Evolutionary conservation across 2,113 vertebrate species (phyloP).

Genomic region (Corvus cornix): DNA sequence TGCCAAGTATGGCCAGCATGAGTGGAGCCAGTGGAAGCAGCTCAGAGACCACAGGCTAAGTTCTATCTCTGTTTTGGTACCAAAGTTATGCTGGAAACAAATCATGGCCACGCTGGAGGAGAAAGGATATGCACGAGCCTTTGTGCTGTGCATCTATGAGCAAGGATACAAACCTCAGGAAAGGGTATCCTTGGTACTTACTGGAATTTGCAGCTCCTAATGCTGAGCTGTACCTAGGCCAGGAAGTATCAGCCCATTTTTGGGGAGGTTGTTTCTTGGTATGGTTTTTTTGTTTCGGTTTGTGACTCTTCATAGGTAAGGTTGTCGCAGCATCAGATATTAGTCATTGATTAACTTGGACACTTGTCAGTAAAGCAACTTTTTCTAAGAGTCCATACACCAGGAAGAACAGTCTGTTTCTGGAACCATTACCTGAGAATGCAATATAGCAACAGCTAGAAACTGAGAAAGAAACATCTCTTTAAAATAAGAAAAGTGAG

Average conservation of each 20-base stretch:
- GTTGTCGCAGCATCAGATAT: neutral
- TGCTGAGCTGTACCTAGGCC: rapidly evolving
- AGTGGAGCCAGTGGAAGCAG: rapidly evolving
- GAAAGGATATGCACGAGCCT: rapidly evolving
- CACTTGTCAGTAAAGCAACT: neutral
- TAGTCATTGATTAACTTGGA: neutral
- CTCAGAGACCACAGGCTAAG: neutral
- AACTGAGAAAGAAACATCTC: neutral
- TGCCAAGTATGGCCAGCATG: neutral
- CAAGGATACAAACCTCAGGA: neutral
- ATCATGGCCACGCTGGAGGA: rapidly evolving
- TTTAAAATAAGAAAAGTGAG: neutral
- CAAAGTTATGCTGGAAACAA: neutral
- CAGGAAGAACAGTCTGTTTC: neutral
- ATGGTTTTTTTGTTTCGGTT: neutral
- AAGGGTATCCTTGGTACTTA: neutral
- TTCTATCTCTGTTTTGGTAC: neutral
- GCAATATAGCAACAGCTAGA: neutral
- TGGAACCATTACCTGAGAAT: neutral
- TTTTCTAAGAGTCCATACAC: neutral
- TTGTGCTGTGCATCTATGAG: neutral
- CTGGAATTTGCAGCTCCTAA: neutral
- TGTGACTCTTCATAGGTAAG: neutral
- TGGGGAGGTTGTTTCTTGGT: neutral
- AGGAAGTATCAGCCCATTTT: neutral